Evolutionary conservation across 2,797 vertebrate genomes (phyloP).

Genomic region (Sphaeramia orbicularis): DNA sequence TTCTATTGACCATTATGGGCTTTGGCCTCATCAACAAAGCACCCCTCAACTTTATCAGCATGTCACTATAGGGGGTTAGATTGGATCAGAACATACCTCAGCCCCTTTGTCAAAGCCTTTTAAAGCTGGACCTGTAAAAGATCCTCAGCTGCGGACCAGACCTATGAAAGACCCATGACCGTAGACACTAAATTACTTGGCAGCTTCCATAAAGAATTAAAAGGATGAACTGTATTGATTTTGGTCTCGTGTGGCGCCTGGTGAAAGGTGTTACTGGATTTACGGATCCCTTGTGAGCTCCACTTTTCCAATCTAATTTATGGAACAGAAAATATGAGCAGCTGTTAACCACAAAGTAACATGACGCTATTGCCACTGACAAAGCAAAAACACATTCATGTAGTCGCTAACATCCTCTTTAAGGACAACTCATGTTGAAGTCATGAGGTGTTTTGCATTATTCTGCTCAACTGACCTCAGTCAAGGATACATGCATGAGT

Average conservation of each 20-base stretch:
- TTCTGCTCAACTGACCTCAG: conserved; percentile 4
- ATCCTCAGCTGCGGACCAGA: conserved; percentile 25
- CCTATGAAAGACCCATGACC: conserved; percentile 33
- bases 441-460: conserved; percentile 7
- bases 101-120: conserved; percentile 56
- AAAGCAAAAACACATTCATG: conserved; percentile 3
- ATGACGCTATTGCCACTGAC: background rate
- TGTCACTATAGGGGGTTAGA: conserved; percentile 24
- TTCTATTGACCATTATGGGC: conserved; percentile 52
- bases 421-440: conserved; percentile 1
- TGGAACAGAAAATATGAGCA: conserved; percentile 47
- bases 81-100: conserved; percentile 70
- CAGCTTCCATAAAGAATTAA: conserved; percentile 50
- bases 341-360: conserved; percentile 31
- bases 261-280: conserved; percentile 15
- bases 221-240: conserved; percentile 47
- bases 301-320: conserved; percentile 32
- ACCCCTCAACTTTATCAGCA: conserved; percentile 52
- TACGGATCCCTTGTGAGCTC: conserved; percentile 1
- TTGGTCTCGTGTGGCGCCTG: conserved; percentile 18
- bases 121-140: conserved; percentile 42
- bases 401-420: background rate
- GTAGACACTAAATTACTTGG: conserved; percentile 51
- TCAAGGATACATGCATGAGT: background rate
- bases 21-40: conserved; percentile 48